Conservation (phyloP, 2,888 invertebrate genomes). For the Gasteruption jaculator region DNA sequence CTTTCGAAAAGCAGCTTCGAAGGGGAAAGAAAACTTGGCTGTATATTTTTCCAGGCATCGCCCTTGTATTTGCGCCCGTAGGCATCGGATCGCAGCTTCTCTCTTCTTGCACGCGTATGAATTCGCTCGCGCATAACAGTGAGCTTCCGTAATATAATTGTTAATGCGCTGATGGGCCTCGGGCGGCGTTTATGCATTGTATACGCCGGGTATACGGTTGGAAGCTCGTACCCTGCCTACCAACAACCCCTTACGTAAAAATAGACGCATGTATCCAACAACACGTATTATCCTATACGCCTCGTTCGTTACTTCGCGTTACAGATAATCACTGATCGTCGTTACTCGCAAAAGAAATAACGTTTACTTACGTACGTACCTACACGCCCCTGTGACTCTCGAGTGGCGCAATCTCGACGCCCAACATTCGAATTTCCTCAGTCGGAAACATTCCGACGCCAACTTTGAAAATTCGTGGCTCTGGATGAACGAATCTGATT, state of each 20-base stretch:
- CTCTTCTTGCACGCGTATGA: conserved; percentile 46
- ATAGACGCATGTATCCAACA: conserved; percentile 35
- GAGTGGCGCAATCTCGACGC: conserved; percentile 1
- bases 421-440: too few relatives aligned
- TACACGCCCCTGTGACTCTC: conserved; percentile 6
- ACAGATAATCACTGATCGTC: conserved; percentile 29
- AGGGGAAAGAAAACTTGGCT: too few relatives aligned
- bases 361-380: too few relatives aligned
- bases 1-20: too few relatives aligned
- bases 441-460: too few relatives aligned
- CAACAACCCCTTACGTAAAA: conserved; percentile 43
- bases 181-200: conserved; percentile 41
- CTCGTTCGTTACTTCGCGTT: conserved; percentile 25
- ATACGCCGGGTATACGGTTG: conserved; percentile 32
- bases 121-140: conserved; percentile 43
- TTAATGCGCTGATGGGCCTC: conserved; percentile 48
- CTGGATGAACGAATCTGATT: too few relatives aligned
- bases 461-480: too few relatives aligned
- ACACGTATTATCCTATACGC: conserved; percentile 23
- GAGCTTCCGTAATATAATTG: conserved; percentile 49
- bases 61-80: conserved; percentile 17
- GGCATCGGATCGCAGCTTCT: conserved; percentile 18
- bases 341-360: too few relatives aligned
- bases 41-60: conserved; percentile 24
- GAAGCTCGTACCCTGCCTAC: conserved; percentile 23